Conservation (phyloP, 2,113 vertebrate genomes). For the Oryzias woworae region DNA sequence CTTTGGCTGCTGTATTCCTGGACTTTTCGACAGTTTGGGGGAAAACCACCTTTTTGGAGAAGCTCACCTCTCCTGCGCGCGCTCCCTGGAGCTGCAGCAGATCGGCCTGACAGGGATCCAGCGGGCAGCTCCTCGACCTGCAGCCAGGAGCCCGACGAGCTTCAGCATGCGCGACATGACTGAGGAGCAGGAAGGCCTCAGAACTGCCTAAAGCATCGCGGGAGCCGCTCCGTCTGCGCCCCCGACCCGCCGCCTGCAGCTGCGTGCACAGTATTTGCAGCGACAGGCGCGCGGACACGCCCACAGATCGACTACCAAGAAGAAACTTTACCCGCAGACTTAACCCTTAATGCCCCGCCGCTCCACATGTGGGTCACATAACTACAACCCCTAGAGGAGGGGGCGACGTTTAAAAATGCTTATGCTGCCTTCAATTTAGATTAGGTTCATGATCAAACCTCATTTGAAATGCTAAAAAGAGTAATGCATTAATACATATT, state of each 20-base stretch:
- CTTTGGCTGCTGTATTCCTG: no score
- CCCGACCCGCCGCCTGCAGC: background rate
- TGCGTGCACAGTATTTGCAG: slow-evolving; percentile 16
- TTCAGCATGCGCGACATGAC: slow-evolving; percentile 65
- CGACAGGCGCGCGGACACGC: slow-evolving; percentile 31
- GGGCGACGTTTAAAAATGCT: no score
- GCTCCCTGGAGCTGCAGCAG: slow-evolving; percentile 47
- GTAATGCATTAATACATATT: no score
- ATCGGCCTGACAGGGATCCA: slow-evolving; percentile 48
- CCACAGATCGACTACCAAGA: slow-evolving; percentile 27
- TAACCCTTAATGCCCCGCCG: slow-evolving; percentile 29
- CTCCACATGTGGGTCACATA: slow-evolving; percentile 21
- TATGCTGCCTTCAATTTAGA: no score
- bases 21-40: no score
- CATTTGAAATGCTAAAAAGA: no score
- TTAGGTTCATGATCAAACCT: no score
- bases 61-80: slow-evolving; percentile 60
- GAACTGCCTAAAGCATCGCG: background rate
- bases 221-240: slow-evolving; percentile 3
- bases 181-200: background rate
- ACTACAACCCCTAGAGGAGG: background rate
- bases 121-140: slow-evolving; percentile 14
- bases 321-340: slow-evolving; percentile 35
- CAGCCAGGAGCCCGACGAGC: slow-evolving; percentile 31
- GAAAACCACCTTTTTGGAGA: no score